These are phyloP conservation scores for Drosophila navojoa DNA, from an alignment of 1,140 invertebrate genomes.

Conservation along the genomic window DNA sequence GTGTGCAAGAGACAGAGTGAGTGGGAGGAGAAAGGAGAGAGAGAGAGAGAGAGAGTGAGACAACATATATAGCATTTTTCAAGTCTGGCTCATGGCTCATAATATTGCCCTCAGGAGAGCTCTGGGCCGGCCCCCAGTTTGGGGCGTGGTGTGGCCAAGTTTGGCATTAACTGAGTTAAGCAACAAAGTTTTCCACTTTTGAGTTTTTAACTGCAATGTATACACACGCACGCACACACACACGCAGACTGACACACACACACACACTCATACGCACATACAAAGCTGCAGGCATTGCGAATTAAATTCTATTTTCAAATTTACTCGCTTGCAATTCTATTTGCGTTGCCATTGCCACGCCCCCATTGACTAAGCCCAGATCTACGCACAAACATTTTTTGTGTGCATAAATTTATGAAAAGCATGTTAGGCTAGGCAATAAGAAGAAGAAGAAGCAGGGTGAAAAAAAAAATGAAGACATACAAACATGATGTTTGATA, in stretches of 20 bases:
- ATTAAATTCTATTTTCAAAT: conserved; percentile 75
- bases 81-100: background rate
- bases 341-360: no score
- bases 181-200: conserved; percentile 61
- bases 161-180: conserved; percentile 55
- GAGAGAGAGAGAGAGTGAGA: no score
- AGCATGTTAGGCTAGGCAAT: background rate
- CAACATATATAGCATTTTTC: no score
- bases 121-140: background rate
- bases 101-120: background rate
- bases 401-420: conserved; percentile 19
- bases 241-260: conserved; percentile 8
- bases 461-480: conserved; percentile 7
- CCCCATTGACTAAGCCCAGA: no score
- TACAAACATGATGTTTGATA: conserved; percentile 12
- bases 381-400: no score
- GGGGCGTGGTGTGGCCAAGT: conserved; percentile 19
- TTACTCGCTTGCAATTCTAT: conserved; percentile 71
- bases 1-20: no score
- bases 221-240: conserved; percentile 1
- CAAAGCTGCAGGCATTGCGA: conserved; percentile 50
- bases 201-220: conserved; percentile 43
- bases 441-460: background rate
- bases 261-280: conserved; percentile 7
- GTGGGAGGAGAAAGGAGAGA: no score